phyloP scores from a whole-genome alignment of 1,140 invertebrate species.

The Eriosoma lanigerum region DNA sequence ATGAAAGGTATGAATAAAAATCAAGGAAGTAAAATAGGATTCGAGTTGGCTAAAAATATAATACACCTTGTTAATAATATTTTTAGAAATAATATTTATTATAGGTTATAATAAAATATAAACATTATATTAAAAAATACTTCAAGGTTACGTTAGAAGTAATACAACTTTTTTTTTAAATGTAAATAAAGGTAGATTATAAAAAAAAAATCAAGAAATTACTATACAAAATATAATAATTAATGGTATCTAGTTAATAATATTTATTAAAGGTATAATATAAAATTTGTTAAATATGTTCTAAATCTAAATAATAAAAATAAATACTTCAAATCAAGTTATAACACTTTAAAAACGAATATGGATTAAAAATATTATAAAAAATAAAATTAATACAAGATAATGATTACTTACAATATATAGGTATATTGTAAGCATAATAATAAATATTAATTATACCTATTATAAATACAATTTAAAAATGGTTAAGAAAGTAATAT shows the following conservation, averaged over 20 bases:
- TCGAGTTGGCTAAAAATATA: no score
- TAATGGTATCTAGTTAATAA: no score
- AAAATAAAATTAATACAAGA: neutral
- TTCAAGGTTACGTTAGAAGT: constrained; percentile 5
- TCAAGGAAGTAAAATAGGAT: no score
- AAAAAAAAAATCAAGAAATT: constrained; percentile 3
- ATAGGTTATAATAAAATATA: neutral
- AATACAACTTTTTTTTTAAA: constrained; percentile 13
- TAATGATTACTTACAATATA: neutral
- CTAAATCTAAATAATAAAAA: constrained; percentile 2
- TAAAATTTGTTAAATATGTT: no score
- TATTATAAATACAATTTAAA: neutral
- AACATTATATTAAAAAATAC: neutral
- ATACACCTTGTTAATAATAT: no score
- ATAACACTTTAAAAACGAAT: neutral
- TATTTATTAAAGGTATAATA: neutral
- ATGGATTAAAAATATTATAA: no score
- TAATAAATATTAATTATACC: constrained; percentile 16
- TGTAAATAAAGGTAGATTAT: neutral
- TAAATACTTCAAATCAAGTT: constrained; percentile 2
- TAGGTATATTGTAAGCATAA: neutral
- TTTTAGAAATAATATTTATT: neutral
- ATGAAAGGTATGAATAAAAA: no score
- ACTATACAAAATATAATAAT: neutral
- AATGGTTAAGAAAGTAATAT: neutral